Base-by-base conservation (phyloP, 2,113 vertebrate species). In the Dicaeum eximium region DNA sequence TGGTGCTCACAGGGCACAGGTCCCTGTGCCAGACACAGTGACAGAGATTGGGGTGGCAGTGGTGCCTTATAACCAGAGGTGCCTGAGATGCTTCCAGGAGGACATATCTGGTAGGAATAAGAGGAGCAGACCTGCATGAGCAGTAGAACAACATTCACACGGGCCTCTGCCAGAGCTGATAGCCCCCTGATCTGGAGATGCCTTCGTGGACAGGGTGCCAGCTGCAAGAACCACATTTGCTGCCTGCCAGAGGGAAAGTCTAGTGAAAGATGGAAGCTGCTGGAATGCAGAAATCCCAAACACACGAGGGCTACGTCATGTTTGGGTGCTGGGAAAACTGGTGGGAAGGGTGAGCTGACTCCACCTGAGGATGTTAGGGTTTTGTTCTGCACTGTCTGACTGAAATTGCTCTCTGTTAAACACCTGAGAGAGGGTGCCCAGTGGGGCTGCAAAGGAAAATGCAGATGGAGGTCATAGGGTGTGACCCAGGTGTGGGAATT, bases 281-380 rank as follows among this genome's bases (percentile, higher is more conserved):
- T 91, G 65, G 61, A 91, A 82, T 61, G 48, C 51, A 75, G 81
- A 77, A 80, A 50, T 61, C 33, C 45, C 60, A 45, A 53, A 42
- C 18, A 17, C 20, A 24, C 8, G 7, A 57, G 31, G 1, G 0
- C 44, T 67, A 27, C 0, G 0, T 67, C 30, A 3, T 23, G 19
- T 69, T 82, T 61, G 65, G 81, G 37, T 72, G 37, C 24, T 79
- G 66, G 45, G 12, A 72, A 31, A 31, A 28, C 40, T 31, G 33
- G 16, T 51, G 33, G 12, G 28, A 37, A 72, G 10, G 11, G 40
- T 5, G 16, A 82, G 16, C 22, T 3, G 13, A 30, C 2, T 66
- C 30, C 42, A 13, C 9, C 13, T 42, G 70, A 60, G 51, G 22
- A 15, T 45, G 12, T 14, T 27, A 25, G 31, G 12, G 19, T 1